A percentile compares a stretch with the other conserved stretches of the same genome.
phyloP scores from a whole-genome alignment of 2,113 vertebrate genomes.

The Merops nubicus region DNA sequence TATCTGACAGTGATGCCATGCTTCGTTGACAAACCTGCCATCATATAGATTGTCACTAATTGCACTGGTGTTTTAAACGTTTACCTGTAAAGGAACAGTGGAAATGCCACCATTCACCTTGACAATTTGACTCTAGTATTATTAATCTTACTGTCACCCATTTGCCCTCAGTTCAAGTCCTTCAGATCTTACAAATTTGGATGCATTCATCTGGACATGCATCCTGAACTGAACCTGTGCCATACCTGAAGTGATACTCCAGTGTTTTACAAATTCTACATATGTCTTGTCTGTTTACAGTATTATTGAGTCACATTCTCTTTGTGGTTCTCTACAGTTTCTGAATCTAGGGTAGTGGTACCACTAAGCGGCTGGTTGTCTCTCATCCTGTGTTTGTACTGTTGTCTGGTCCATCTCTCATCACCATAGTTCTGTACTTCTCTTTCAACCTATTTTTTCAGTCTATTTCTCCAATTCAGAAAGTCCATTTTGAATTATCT shows the following conservation, averaged over 20 bases:
- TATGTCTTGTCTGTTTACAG: not conserved
- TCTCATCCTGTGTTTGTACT: accelerated
- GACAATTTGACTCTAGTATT: not conserved
- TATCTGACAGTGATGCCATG: not conserved
- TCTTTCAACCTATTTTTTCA: not conserved
- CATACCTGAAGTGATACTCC: not conserved
- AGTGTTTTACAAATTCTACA: not conserved
- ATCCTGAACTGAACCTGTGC: not conserved
- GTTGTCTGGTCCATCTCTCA: not conserved
- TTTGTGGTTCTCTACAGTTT: not conserved
- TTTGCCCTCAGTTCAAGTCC: not conserved
- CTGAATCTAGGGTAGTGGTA: not conserved
- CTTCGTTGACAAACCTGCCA: not conserved
- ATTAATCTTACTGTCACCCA: not conserved
- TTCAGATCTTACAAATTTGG: not conserved
- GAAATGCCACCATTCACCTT: not conserved
- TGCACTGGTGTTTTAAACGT: conserved; percentile 1
- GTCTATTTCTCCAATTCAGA: not conserved
- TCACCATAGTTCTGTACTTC: not conserved
- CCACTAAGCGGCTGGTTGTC: not conserved
- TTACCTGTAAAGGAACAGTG: not conserved
- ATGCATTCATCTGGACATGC: accelerated
- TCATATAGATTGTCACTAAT: not conserved
- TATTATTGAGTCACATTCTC: not conserved
- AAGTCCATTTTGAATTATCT: not conserved